A percentile compares a stretch with the other conserved stretches of the same genome.
Conservation (phyloP, 2,113 vertebrate species). For the Setophaga petechia region DNA sequence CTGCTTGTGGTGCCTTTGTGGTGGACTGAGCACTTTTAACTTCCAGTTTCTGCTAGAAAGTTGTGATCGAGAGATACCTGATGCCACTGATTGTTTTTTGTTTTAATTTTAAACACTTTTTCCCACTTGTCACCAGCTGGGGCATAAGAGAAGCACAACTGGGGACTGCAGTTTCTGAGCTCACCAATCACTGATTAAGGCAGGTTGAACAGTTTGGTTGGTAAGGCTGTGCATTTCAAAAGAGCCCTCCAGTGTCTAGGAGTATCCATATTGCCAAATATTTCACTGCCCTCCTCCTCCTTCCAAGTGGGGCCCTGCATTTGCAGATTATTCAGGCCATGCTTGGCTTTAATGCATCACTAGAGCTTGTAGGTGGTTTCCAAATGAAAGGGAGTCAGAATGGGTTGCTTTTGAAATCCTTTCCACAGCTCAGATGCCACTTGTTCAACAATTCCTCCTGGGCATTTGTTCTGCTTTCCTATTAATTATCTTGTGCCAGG, state of each 20-base stretch:
- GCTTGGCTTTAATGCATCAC: constrained; percentile 22
- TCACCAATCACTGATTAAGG: not conserved
- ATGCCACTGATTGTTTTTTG: not conserved
- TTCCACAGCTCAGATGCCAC: constrained; percentile 18
- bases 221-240: not conserved
- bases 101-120: not conserved
- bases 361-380: not conserved
- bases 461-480: constrained; percentile 41
- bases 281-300: not conserved
- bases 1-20: not conserved
- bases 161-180: not conserved
- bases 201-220: not conserved
- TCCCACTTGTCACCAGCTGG: not conserved
- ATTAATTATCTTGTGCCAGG: constrained; percentile 33
- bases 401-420: constrained; percentile 27
- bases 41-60: not conserved
- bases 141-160: not conserved
- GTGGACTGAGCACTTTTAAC: not conserved
- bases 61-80: not conserved
- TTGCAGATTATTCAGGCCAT: not conserved
- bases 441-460: constrained; percentile 35
- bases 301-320: not conserved
- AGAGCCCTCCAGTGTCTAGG: not conserved
- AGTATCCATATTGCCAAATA: not conserved
- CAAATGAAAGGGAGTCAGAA: constrained; percentile 1